Percentiles rank a stretch among this genome's conserved stretches.
These are phyloP conservation scores for Holacanthella duospinosa DNA, from an alignment of 2,888 invertebrate species.

Conservation along the genomic window DNA sequence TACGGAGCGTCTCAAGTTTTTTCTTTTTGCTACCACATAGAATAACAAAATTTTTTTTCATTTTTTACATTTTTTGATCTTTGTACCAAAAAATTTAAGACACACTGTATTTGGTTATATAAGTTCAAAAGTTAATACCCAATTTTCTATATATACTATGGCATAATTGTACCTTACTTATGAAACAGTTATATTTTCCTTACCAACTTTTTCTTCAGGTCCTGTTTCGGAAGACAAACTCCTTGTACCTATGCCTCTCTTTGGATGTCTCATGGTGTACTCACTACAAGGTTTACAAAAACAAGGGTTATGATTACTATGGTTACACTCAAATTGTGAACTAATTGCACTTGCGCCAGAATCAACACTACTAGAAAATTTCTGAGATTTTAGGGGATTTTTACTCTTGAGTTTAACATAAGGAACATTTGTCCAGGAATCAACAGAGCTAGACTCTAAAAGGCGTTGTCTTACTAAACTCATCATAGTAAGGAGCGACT, in stretches of 20 bases:
- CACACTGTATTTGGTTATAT: no score
- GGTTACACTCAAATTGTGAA: neutral
- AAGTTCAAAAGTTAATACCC: no score
- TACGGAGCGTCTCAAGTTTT: no score
- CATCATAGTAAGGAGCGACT: neutral
- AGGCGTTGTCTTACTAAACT: neutral
- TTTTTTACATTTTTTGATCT: no score
- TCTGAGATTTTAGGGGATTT: neutral
- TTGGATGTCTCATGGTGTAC: slow-evolving; percentile 37
- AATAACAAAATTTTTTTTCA: no score
- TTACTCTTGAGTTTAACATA: neutral
- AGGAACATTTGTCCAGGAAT: neutral
- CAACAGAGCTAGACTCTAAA: neutral
- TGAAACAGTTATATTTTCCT: no score
- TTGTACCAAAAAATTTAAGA: no score
- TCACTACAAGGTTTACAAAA: slow-evolving; percentile 31
- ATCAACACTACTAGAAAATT: neutral
- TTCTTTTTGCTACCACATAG: no score
- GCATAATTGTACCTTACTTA: no score
- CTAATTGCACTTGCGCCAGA: neutral
- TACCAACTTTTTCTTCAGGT: slow-evolving; percentile 72
- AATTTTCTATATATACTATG: no score
- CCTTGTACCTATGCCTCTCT: slow-evolving; percentile 36
- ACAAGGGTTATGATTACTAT: neutral
- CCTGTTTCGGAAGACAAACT: slow-evolving; percentile 54